Evolutionary conservation across 2,797 vertebrate genomes (phyloP), one percentile per base, ranked within the genome.

Genomic region (Chrysocyon brachyurus): DNA sequence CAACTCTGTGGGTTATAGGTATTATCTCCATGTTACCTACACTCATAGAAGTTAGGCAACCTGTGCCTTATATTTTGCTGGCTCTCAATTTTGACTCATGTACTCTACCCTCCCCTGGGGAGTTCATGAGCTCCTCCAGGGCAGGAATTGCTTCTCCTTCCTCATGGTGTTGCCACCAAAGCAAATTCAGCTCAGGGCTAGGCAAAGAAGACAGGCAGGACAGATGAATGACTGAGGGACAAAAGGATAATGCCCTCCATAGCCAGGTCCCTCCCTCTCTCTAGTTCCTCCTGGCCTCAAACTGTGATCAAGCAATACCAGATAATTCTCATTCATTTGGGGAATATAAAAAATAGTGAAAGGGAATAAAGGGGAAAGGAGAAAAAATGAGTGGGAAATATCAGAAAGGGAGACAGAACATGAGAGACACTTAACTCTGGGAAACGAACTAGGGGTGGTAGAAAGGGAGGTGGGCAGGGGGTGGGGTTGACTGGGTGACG

Each of bases 31-130:
- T 14, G 36, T 79, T 73, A 86, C 70, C 77, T 83, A 61, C 46
- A 28, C 54, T 84, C 78, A 94, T 0, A 59, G 16, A 82, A 93
- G 46, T 64, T 36, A 72, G 26, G 36, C 56, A 82, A 77, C 4
- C 4, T 36, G 22, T 12, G 5, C 56, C 61, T 63, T 56, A n/a
- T 46, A 15, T 59, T 75, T 90, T 40, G 21, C 36, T 61, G 52
- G 24, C n/a, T 96, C 36, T 94, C 64, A 70, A n/a, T 77, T 75
- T 63, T 94, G 17, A 93, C 19, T 87, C 54, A 87, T 2, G 21
- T n/a, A 28, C 24, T 78, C 61, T 12, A 36, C 75, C 56, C 26
- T 90, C 40, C 83, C 36, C 59, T 12, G 24, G 63, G 14, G 8
- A 57, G 12, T 46, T 3, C 52, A 9, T 3, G 36, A 70, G 49